Evolutionary conservation across 2,797 vertebrate species (phyloP).

Genomic region (Pseudochaenichthys georgianus): DNA sequence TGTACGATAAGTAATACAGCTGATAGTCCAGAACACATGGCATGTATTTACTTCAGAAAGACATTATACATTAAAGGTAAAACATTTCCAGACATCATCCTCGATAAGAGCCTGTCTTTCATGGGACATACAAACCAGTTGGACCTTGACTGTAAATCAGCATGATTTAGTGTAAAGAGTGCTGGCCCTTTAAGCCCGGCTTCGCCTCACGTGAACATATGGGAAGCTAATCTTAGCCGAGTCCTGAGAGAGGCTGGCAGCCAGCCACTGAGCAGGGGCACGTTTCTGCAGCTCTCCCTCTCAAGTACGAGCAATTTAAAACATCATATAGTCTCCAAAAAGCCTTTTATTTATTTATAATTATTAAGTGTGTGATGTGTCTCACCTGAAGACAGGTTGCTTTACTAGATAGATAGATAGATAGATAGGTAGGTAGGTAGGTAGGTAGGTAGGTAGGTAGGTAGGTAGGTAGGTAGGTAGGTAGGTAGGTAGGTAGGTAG

Average conservation of each 20-base stretch:
- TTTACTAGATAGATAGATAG: neutral
- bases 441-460: too few species aligned
- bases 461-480: too few species aligned
- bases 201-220: slow-evolving; percentile 85
- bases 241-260: slow-evolving; percentile 84
- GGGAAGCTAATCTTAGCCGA: slow-evolving; percentile 89
- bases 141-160: neutral
- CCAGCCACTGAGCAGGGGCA: slow-evolving; percentile 75
- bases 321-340: slow-evolving; percentile 12
- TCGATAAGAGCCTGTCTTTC: neutral
- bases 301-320: slow-evolving; percentile 24
- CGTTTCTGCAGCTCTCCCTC: slow-evolving; percentile 47
- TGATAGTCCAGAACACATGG: neutral
- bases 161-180: neutral
- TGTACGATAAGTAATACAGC: neutral
- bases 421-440: too few species aligned
- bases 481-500: too few species aligned
- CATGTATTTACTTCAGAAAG: neutral
- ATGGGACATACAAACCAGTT: neutral
- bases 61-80: neutral
- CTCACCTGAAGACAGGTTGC: neutral
- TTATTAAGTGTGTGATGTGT: neutral
- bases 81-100: slow-evolving; percentile 8
- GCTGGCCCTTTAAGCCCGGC: slow-evolving; percentile 85
- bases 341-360: neutral